Evolutionary conservation across 1,140 invertebrate genomes (phyloP).

Genomic region (Bilobella aurantiaca): DNA sequence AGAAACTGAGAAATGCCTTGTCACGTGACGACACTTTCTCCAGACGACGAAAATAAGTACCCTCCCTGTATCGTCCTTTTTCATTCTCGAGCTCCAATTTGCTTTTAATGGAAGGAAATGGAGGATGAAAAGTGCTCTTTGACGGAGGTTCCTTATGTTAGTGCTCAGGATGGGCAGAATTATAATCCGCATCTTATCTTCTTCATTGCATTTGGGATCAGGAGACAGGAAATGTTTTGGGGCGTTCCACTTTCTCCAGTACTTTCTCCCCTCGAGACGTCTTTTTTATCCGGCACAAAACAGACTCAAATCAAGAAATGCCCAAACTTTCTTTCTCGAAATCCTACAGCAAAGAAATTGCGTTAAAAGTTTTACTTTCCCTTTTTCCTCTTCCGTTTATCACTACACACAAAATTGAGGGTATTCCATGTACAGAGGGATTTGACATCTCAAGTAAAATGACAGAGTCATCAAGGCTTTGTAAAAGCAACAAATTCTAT

Average conservation of each 20-base stretch:
- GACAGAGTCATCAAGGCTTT: no score
- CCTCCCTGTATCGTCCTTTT: no score
- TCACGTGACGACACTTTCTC: no score
- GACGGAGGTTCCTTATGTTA: no score
- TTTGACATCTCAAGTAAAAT: neutral
- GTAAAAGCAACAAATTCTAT: no score
- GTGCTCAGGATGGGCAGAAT: neutral
- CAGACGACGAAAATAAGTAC: no score
- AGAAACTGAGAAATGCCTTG: no score
- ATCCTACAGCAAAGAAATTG: neutral
- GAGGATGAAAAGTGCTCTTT: no score
- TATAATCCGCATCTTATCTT: neutral
- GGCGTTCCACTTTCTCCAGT: neutral
- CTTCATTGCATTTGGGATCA: neutral
- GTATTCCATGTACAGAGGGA: neutral
- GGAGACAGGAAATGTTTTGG: neutral
- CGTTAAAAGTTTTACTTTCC: neutral
- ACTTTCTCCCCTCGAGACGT: neutral
- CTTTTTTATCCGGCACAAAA: neutral
- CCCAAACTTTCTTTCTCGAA: neutral
- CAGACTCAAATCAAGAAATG: neutral
- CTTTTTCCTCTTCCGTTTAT: neutral
- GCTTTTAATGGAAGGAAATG: no score
- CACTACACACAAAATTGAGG: neutral
- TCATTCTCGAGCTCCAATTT: no score